Conservation (phyloP, 2,113 vertebrate genomes). For the Aptenodytes patagonicus region DNA sequence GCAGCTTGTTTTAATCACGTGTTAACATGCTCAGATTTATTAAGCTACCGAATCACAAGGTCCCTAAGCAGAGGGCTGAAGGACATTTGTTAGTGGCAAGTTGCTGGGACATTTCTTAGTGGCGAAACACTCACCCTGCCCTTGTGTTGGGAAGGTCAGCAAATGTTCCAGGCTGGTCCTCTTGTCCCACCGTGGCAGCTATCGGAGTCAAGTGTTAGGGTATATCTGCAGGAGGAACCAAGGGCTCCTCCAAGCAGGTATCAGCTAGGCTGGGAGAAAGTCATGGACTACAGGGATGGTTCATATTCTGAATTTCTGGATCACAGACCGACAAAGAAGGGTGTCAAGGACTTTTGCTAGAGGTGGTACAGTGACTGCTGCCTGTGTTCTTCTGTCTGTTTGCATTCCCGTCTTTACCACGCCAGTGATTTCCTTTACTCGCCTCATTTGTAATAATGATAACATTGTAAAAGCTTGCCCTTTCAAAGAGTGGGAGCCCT, state of each 20-base stretch:
- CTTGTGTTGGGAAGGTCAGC: not conserved
- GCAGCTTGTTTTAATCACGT: not conserved
- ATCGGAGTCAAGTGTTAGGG: fast-evolving
- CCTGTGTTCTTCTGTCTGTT: not conserved
- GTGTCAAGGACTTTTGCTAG: not conserved
- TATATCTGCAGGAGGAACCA: not conserved
- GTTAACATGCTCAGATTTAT: not conserved
- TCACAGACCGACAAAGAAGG: not conserved
- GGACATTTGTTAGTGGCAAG: not conserved
- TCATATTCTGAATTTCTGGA: not conserved
- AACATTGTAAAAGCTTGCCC: not conserved
- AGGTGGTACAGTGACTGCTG: not conserved
- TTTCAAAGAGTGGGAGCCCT: not conserved
- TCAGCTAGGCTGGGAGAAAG: not conserved
- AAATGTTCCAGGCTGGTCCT: not conserved
- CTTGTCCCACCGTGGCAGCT: not conserved
- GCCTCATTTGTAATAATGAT: not conserved
- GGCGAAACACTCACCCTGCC: not conserved
- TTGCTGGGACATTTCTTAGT: not conserved
- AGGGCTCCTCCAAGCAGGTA: not conserved
- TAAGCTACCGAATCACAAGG: not conserved
- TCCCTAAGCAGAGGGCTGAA: not conserved
- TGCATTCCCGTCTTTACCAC: not conserved
- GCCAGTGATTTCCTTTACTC: not conserved
- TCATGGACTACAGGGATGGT: fast-evolving